Evolutionary conservation across 2,888 invertebrate species (phyloP).

Genomic region (Meiosimyza platycephala): DNA sequence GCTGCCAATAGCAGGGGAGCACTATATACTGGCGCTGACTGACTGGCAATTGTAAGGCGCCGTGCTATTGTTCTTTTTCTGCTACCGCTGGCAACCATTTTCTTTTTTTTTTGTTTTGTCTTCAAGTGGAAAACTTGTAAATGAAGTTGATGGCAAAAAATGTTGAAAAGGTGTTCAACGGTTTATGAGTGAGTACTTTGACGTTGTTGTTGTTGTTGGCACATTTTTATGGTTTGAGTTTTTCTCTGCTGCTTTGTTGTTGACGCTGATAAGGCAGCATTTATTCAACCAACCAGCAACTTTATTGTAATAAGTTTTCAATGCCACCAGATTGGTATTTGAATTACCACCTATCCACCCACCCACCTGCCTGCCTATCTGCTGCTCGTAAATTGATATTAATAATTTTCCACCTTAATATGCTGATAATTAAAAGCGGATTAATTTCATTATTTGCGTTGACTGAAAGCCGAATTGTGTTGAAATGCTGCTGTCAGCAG

Average conservation of each 20-base stretch:
- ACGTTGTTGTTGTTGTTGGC: conserved; percentile 3
- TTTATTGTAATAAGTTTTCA: not conserved
- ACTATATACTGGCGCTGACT: too few relatives aligned
- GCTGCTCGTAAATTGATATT: not conserved
- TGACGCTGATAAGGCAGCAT: conserved; percentile 2
- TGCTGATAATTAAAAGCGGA: conserved; percentile 29
- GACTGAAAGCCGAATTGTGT: too few relatives aligned
- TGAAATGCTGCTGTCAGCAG: not conserved
- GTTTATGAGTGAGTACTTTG: conserved; percentile 16
- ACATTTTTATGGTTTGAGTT: not conserved
- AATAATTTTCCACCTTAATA: conserved; percentile 11
- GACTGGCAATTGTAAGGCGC: too few relatives aligned
- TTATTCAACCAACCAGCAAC: not conserved
- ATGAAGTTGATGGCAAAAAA: conserved; percentile 30
- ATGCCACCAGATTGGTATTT: too few relatives aligned
- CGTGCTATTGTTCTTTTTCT: conserved; percentile 23
- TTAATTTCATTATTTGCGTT: conserved; percentile 16
- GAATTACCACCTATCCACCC: too few relatives aligned
- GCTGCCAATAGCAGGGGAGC: conserved; percentile 10
- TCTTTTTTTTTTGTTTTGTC: not conserved
- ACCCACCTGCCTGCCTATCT: too few relatives aligned
- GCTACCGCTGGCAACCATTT: not conserved
- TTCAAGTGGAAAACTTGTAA: conserved; percentile 33
- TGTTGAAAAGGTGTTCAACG: conserved; percentile 30
- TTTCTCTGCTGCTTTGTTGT: not conserved